Conservation (phyloP, 2,888 invertebrate genomes). For the Sinohyriopsis cumingii region DNA sequence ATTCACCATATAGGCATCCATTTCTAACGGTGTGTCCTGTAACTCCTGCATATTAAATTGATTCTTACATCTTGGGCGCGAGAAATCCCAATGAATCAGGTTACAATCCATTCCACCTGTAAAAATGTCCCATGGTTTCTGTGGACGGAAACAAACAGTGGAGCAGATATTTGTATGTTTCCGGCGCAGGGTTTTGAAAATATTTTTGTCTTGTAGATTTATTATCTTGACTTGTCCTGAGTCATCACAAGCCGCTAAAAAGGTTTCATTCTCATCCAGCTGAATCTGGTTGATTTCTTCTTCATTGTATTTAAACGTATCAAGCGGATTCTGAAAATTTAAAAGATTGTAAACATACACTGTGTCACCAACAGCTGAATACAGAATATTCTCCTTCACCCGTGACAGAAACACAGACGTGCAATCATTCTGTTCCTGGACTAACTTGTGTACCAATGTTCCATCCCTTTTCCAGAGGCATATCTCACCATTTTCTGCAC, state of each 20-base stretch:
- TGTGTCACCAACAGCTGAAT: slow-evolving; percentile 55
- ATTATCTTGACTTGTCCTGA: slow-evolving; percentile 66
- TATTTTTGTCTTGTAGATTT: slow-evolving; percentile 57
- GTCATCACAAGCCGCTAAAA: slow-evolving; percentile 68
- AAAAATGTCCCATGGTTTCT: slow-evolving; percentile 61
- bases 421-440: slow-evolving; percentile 51
- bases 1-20: slow-evolving; percentile 63
- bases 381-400: slow-evolving; percentile 55
- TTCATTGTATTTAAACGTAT: slow-evolving; percentile 54
- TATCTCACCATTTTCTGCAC: slow-evolving; percentile 59
- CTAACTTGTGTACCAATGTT: slow-evolving; percentile 40
- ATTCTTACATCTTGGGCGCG: slow-evolving; percentile 58
- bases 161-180: slow-evolving; percentile 70
- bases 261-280: slow-evolving; percentile 62
- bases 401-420: slow-evolving; percentile 59
- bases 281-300: slow-evolving; percentile 68
- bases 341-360: slow-evolving; percentile 54
- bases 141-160: slow-evolving; percentile 60
- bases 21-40: slow-evolving; percentile 49
- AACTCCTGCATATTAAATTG: slow-evolving; percentile 67
- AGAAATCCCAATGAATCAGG: slow-evolving; percentile 69
- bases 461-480: slow-evolving; percentile 54
- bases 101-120: slow-evolving; percentile 67
- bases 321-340: slow-evolving; percentile 46
- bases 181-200: slow-evolving; percentile 62